phyloP scores from a whole-genome alignment of 2,797 vertebrate species.

The Moxostoma hubbsi region DNA sequence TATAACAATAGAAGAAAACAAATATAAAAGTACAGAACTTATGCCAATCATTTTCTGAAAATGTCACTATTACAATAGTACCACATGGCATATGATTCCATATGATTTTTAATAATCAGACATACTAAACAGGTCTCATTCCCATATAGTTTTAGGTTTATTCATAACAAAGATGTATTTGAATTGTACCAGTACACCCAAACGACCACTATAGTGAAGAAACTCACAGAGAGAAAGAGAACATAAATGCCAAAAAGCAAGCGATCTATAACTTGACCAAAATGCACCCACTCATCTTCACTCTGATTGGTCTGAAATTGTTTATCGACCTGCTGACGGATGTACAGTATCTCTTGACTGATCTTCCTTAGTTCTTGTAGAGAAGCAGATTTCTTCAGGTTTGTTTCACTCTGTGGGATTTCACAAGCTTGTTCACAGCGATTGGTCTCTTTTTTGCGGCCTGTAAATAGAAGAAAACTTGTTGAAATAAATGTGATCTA shows the following conservation, averaged over 20 bases:
- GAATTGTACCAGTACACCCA: not conserved
- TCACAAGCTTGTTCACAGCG: not conserved
- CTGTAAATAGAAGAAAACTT: not conserved
- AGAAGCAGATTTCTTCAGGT: not conserved
- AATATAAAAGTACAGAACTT: too few species aligned
- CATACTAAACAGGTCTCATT: not conserved
- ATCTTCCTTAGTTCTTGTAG: not conserved
- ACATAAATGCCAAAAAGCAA: not conserved
- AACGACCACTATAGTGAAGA: not conserved
- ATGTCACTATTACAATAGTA: too few species aligned
- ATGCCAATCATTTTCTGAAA: too few species aligned
- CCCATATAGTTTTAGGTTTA: not conserved
- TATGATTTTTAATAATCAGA: not conserved
- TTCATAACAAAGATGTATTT: not conserved
- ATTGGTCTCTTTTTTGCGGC: not conserved
- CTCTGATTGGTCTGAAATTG: not conserved
- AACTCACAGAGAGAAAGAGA: not conserved
- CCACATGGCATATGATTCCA: too few species aligned
- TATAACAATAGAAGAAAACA: too few species aligned
- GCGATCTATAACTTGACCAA: not conserved
- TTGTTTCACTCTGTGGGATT: slow-evolving; percentile 1
- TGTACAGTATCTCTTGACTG: not conserved
- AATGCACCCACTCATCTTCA: not conserved
- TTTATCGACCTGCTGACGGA: not conserved
- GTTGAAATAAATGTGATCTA: not conserved